Percentiles rank a stretch among this genome's conserved stretches.
Evolutionary conservation across 2,113 vertebrate genomes (phyloP).

Genomic region (Ciconia stormi): DNA sequence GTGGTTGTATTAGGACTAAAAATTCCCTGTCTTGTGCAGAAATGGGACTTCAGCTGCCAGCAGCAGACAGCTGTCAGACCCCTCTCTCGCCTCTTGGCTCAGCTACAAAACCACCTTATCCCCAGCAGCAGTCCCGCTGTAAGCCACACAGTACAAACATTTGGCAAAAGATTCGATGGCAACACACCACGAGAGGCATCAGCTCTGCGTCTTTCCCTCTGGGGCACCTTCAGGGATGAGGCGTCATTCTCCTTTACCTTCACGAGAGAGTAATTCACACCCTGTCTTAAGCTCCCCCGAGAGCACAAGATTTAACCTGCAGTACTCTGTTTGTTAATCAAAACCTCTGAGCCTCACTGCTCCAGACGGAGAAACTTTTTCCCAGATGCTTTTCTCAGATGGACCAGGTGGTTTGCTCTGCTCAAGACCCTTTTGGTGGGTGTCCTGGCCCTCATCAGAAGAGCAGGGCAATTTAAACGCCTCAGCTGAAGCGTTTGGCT

Average conservation of each 20-base stretch:
- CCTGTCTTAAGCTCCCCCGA: neutral
- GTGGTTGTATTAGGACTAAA: neutral
- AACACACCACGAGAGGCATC: neutral
- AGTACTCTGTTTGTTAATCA: neutral
- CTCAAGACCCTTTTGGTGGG: neutral
- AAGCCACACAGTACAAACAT: neutral
- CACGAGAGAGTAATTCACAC: neutral
- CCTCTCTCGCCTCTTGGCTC: neutral
- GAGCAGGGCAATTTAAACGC: accelerated
- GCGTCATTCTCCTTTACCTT: neutral
- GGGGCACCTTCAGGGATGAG: neutral
- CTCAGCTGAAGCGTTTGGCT: neutral
- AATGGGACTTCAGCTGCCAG: neutral
- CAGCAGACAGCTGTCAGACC: neutral
- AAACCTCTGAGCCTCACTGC: neutral
- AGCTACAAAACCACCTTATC: neutral
- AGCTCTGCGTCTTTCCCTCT: neutral
- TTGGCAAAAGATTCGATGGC: neutral
- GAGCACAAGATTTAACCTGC: neutral
- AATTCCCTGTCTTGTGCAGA: neutral
- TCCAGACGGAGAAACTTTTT: neutral
- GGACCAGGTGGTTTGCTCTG: neutral
- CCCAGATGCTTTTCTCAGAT: neutral
- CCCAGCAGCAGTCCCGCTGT: neutral
- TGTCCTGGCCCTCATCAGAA: neutral